A percentile compares a stretch with the other conserved stretches of the same genome.
Evolutionary conservation across 2,113 vertebrate genomes (phyloP).

Genomic region (Galemys pyrenaicus): DNA sequence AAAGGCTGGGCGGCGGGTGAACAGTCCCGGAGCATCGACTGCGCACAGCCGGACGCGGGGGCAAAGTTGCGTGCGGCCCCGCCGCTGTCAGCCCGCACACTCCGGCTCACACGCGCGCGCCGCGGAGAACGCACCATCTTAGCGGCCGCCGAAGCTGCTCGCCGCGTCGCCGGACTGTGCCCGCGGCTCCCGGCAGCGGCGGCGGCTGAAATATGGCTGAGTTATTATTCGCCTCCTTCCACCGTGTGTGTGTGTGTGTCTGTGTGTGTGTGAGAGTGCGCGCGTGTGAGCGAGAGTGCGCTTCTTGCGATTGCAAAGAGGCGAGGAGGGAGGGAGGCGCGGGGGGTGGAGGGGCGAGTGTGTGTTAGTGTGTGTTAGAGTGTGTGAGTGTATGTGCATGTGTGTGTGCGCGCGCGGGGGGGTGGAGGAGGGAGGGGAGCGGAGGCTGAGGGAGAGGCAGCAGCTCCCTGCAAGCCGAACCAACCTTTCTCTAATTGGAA

Average conservation of each 20-base stretch:
- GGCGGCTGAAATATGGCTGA: constrained; percentile 80
- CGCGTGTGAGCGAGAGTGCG: constrained; percentile 74
- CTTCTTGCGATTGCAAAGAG: constrained; percentile 74
- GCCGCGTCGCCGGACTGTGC: constrained; percentile 68
- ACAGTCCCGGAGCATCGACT: constrained; percentile 13
- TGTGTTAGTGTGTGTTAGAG: constrained; percentile 19
- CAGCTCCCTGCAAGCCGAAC: constrained; percentile 74
- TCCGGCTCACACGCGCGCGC: constrained; percentile 70
- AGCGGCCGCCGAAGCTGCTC: constrained; percentile 72
- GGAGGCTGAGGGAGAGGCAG: constrained; percentile 62
- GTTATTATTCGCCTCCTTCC: constrained; percentile 81
- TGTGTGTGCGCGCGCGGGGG: constrained; percentile 26
- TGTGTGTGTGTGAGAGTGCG: constrained; percentile 46
- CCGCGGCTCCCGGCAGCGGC: constrained; percentile 66
- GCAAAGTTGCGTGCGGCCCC: constrained; percentile 74
- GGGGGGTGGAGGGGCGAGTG: constrained; percentile 47
- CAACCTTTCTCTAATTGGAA: constrained; percentile 77
- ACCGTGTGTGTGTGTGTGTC: constrained; percentile 43
- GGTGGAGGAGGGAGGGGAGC: neutral
- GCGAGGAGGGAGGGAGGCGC: constrained; percentile 45
- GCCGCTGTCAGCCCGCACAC: constrained; percentile 81
- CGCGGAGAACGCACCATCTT: constrained; percentile 84
- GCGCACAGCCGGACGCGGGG: constrained; percentile 62
- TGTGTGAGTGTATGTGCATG: neutral
- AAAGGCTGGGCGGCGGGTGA: constrained; percentile 43